phyloP scores from a whole-genome alignment of 2,113 vertebrate species.

The Xyliphius kryptos region DNA sequence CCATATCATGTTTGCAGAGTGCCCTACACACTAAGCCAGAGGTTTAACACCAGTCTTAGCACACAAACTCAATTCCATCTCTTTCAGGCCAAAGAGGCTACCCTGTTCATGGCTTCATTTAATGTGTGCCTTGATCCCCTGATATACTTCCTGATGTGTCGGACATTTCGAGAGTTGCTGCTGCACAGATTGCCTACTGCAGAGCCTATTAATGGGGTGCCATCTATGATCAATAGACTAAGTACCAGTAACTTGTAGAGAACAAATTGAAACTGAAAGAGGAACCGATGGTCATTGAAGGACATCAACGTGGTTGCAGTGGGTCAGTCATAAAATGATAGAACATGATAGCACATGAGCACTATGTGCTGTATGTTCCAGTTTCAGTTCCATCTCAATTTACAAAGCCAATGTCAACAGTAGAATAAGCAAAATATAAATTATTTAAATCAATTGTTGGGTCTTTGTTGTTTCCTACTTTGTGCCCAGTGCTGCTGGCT shows the following conservation, averaged over 20 bases:
- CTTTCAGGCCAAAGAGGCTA: conserved; percentile 77
- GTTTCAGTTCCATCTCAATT: too few species aligned
- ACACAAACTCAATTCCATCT: conserved; percentile 46
- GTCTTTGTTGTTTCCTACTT: too few species aligned
- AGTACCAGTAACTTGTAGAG: conserved; percentile 52
- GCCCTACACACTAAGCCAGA: conserved; percentile 79
- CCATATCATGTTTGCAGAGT: conserved; percentile 85
- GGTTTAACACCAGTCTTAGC: conserved; percentile 22
- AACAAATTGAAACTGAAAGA: too few species aligned
- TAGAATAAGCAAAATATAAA: too few species aligned
- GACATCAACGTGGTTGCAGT: too few species aligned
- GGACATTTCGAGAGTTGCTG: conserved; percentile 58
- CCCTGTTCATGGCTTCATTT: conserved; percentile 68
- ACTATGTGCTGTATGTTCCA: too few species aligned
- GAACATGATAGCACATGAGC: too few species aligned
- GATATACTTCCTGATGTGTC: conserved; percentile 66
- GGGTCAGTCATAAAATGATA: too few species aligned
- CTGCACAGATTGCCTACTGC: conserved; percentile 44
- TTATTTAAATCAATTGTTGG: too few species aligned
- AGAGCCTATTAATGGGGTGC: neutral
- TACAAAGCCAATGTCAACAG: too few species aligned
- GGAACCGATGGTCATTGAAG: too few species aligned
- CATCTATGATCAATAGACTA: conserved; percentile 39
- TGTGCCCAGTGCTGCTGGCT: too few species aligned
- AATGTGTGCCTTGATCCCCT: conserved; percentile 69